Evolutionary conservation across 1,140 invertebrate species (phyloP).

Genomic region (Zaprionus inermis): DNA sequence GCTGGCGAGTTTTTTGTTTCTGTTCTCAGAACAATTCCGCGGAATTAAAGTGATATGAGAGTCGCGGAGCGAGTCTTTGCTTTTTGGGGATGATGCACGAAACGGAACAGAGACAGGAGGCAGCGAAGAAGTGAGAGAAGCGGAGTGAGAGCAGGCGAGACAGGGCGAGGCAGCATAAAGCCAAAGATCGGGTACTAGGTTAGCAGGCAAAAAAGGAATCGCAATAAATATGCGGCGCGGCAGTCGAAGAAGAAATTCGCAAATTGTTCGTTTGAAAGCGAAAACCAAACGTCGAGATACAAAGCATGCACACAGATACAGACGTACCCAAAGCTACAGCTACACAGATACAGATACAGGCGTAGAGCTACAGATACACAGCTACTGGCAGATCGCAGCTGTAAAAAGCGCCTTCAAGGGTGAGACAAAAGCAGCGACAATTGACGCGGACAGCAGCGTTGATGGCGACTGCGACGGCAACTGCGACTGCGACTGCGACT

Average conservation of each 20-base stretch:
- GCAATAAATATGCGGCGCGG: slow-evolving; percentile 51
- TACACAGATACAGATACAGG: slow-evolving; percentile 39
- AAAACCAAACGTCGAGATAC: slow-evolving; percentile 66
- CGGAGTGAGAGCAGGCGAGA: no score
- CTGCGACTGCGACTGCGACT: slow-evolving; percentile 20
- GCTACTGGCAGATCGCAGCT: slow-evolving; percentile 52
- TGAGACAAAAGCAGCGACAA: slow-evolving; percentile 57
- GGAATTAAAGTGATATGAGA: slow-evolving; percentile 78
- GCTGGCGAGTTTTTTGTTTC: neutral
- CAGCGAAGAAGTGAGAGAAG: neutral
- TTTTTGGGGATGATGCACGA: slow-evolving; percentile 57
- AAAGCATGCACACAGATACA: slow-evolving; percentile 42
- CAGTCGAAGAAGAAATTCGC: slow-evolving; percentile 73
- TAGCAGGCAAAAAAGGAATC: slow-evolving; percentile 76
- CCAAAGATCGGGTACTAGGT: slow-evolving; percentile 73
- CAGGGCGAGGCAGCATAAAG: slow-evolving; percentile 53
- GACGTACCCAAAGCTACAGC: no score
- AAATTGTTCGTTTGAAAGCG: slow-evolving; percentile 81
- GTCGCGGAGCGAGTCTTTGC: slow-evolving; percentile 15
- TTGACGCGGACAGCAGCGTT: slow-evolving; percentile 4
- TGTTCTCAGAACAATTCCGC: slow-evolving; percentile 69
- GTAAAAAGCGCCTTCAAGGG: slow-evolving; percentile 76
- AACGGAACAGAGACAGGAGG: slow-evolving; percentile 36
- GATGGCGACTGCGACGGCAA: slow-evolving; percentile 15
- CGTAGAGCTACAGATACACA: slow-evolving; percentile 10